phyloP scores from a whole-genome alignment of 2,888 invertebrate species.

The Thysanoteuthis rhombus region DNA sequence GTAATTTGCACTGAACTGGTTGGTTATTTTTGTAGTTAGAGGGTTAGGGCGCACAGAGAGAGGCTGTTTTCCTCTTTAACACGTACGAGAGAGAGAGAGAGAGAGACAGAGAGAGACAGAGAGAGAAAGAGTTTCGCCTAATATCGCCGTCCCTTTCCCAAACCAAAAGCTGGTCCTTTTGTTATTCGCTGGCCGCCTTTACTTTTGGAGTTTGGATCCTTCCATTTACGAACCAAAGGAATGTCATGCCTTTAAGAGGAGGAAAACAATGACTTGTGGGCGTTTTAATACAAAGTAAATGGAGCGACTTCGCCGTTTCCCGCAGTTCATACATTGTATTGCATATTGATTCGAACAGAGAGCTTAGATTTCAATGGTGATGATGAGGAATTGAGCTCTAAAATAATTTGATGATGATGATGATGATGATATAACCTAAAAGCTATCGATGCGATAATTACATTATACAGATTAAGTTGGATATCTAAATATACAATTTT shows the following conservation, averaged over 20 bases:
- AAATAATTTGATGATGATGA: neutral
- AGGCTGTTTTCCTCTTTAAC: neutral
- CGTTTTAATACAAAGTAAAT: neutral
- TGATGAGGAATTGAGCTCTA: neutral
- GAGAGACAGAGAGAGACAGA: too few species aligned
- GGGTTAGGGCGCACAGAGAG: neutral
- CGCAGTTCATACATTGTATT: neutral
- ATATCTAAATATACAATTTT: too few species aligned
- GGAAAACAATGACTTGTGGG: neutral
- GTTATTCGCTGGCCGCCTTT: neutral
- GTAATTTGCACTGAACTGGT: neutral
- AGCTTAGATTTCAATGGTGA: neutral
- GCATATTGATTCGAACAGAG: neutral
- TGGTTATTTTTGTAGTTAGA: neutral
- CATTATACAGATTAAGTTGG: too few species aligned
- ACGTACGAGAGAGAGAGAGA: too few species aligned
- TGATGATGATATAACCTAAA: neutral
- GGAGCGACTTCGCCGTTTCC: neutral
- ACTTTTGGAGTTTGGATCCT: neutral
- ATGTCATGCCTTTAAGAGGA: neutral
- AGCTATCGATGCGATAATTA: too few species aligned
- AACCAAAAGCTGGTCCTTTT: neutral
- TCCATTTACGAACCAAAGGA: neutral
- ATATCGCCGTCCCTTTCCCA: neutral
- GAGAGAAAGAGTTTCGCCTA: too few species aligned